A percentile compares a stretch with the other conserved stretches of the same genome.
Evolutionary conservation across 2,797 vertebrate species (phyloP).

Genomic region (Streptopelia turtur): DNA sequence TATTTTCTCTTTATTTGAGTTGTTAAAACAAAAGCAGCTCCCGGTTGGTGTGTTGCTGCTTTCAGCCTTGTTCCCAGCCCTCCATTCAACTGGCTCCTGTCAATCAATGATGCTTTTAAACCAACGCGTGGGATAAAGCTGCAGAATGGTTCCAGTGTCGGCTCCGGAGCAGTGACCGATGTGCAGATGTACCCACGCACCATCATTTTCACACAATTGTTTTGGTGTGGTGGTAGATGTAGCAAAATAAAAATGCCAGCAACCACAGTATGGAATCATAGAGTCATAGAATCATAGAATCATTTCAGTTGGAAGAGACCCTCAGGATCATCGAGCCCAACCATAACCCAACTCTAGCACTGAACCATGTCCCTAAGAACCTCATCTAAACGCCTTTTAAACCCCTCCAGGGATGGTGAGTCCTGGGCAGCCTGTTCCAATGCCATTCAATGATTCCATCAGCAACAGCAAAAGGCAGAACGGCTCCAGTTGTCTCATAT

Average conservation of each 20-base stretch:
- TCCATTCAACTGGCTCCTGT: not conserved
- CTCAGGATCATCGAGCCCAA: too few relatives aligned
- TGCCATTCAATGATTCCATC: too few relatives aligned
- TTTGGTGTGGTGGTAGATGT: not conserved
- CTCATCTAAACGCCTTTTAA: too few relatives aligned
- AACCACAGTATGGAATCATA: too few relatives aligned
- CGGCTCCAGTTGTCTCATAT: rapidly evolving
- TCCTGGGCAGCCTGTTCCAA: too few relatives aligned
- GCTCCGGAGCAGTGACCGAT: not conserved
- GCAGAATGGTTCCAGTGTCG: not conserved
- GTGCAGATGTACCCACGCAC: not conserved
- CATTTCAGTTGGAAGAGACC: too few relatives aligned
- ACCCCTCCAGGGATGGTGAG: too few relatives aligned
- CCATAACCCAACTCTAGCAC: too few relatives aligned
- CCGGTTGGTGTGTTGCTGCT: not conserved
- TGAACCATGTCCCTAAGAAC: too few relatives aligned
- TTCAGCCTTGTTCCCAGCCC: not conserved
- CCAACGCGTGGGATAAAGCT: rapidly evolving
- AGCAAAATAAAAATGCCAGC: too few relatives aligned
- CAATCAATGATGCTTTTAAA: not conserved
- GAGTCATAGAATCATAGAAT: too few relatives aligned
- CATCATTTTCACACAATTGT: not conserved
- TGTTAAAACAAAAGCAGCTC: not conserved
- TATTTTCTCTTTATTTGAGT: not conserved
- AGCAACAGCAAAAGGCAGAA: not conserved